phyloP scores from a whole-genome alignment of 2,888 invertebrate species.

The Rhyacophila evoluta region DNA sequence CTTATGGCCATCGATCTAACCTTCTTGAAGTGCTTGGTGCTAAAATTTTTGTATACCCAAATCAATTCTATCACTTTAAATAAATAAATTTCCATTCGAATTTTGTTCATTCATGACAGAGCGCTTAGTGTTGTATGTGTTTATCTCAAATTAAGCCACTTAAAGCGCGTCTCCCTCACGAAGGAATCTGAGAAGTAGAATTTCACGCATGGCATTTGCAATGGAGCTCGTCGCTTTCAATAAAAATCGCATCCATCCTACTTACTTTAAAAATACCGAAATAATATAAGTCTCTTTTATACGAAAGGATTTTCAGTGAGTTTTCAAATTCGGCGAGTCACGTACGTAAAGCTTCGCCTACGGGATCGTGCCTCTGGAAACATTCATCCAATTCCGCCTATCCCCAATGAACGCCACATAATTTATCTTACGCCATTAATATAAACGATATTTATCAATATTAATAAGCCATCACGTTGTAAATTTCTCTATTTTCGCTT shows the following conservation, averaged over 20 bases:
- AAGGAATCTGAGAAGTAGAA: background rate
- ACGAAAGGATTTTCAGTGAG: background rate
- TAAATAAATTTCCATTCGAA: too few relatives aligned
- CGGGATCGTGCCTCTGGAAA: background rate
- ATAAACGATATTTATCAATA: background rate
- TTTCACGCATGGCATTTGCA: background rate
- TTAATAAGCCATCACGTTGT: too few relatives aligned
- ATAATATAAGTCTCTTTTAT: background rate
- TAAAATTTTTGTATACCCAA: too few relatives aligned
- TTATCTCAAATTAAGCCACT: background rate
- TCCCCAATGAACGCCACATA: background rate
- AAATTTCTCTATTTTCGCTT: too few relatives aligned
- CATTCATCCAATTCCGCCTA: background rate
- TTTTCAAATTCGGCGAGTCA: background rate
- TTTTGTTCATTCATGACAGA: too few relatives aligned
- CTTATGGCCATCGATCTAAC: too few relatives aligned
- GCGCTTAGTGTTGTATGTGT: background rate
- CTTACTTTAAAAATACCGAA: background rate
- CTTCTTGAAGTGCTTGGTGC: too few relatives aligned
- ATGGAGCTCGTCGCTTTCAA: background rate
- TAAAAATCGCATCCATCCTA: background rate
- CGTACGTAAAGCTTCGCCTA: background rate
- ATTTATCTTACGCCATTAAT: constrained; percentile 36
- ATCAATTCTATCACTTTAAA: too few relatives aligned
- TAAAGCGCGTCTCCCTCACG: background rate